phyloP scores from a whole-genome alignment of 1,140 invertebrate genomes.

The Plodia interpunctella region DNA sequence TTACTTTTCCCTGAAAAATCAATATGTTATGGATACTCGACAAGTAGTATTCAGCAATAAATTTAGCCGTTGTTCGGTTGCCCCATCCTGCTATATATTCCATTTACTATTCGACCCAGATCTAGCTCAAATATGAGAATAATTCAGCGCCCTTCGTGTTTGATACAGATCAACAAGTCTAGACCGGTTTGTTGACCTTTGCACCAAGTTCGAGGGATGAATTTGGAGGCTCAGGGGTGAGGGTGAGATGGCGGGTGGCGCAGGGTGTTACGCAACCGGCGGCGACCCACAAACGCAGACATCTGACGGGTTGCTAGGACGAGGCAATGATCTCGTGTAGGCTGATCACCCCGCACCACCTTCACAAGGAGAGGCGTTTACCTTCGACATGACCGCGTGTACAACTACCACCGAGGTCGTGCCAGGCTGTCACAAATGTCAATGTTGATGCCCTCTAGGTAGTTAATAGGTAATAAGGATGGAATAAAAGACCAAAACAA shows the following conservation, averaged over 20 bases:
- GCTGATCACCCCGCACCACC: slow-evolving; percentile 49
- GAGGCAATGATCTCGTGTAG: slow-evolving; percentile 37
- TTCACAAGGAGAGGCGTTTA: slow-evolving; percentile 48
- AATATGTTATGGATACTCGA: background rate
- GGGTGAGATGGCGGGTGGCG: slow-evolving; percentile 19
- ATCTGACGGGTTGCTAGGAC: slow-evolving; percentile 48
- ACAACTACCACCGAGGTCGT: background rate
- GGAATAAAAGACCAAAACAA: too few relatives aligned
- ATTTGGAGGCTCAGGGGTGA: slow-evolving; percentile 18
- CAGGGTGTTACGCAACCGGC: slow-evolving; percentile 31
- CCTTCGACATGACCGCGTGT: slow-evolving; percentile 23
- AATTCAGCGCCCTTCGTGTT: slow-evolving; percentile 3
- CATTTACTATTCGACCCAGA: background rate
- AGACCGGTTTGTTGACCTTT: slow-evolving; percentile 38
- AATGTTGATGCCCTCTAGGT: background rate
- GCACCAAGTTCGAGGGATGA: slow-evolving; percentile 19
- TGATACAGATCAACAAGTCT: slow-evolving; percentile 27
- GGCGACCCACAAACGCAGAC: slow-evolving; percentile 37
- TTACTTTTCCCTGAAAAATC: slow-evolving; percentile 15
- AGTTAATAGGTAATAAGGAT: too few relatives aligned
- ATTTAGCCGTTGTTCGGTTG: background rate
- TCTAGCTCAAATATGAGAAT: background rate
- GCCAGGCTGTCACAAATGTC: background rate
- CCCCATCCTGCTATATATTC: background rate
- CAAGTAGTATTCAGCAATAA: background rate